Base-by-base conservation (phyloP, 1,140 invertebrate species). In the Amphibalanus amphitrite region DNA sequence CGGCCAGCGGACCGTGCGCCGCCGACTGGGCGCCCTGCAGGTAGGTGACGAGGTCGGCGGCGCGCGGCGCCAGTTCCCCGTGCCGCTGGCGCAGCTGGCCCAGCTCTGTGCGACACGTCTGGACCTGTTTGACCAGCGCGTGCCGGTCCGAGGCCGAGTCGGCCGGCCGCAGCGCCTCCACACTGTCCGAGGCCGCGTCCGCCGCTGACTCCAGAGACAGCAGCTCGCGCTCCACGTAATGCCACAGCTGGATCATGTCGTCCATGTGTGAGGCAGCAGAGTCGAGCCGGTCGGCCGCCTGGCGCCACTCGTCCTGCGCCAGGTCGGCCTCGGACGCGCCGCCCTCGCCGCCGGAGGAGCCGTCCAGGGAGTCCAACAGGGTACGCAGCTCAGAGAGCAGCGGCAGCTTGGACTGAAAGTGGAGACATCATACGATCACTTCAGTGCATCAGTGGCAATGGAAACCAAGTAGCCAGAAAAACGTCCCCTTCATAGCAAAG, bases 21-120 rank as follows among this genome's bases (percentile, higher is more conserved):
- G 87, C 84, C 10, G 87, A 87, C 74, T 87, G 86, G 71, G 86
- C 0, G 88, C 89, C 77, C 90, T 90, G 0, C n/a, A 90, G 90
- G 0, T 86, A 88, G 76, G 91, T 91, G 33, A 92, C 76, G 0
- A 88, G 91, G 72, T 92, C 92, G 76, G 91, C 90, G 73, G 92
- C 77, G 4, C 88, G 77, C 75, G 91, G 89, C 33, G 87, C 90
- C 74, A 90, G 86, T 73, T 89, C 85, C 69, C 90, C 87, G 72
- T 30, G 68, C 6, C 33, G 33, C 29, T 30, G 68, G 20, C 29
- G 17, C 68, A 30, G 29, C 33, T 25, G 10, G 10, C 10, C 68
- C 68, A 30, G 29, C 68, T 69, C 68, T 1, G 29, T 23, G 10
- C 33, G 33, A 25, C 33, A 38, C 33, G 33, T 69, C 33, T 69